phyloP scores from a whole-genome alignment of 2,888 invertebrate genomes.

The Meteorus colon region DNA sequence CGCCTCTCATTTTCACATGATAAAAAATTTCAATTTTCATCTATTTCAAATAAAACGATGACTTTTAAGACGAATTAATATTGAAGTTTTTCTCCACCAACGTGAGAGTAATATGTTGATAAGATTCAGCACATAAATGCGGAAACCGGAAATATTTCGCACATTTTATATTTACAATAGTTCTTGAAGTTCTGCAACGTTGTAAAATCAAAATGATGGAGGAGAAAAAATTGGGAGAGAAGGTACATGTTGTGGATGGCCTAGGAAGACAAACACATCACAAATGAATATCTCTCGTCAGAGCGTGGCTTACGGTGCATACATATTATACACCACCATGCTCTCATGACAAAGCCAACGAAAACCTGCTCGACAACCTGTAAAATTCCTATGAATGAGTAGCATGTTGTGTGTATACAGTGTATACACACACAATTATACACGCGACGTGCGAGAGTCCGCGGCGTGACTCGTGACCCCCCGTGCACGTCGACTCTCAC shows the following conservation, averaged over 20 bases:
- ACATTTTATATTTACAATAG: no score
- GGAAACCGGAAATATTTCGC: no score
- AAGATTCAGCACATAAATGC: no score
- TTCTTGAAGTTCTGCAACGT: no score
- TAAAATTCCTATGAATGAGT: constrained; percentile 70
- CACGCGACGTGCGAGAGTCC: not conserved
- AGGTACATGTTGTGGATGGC: no score
- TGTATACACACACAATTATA: not conserved
- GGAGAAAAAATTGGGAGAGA: no score
- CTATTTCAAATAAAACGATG: no score
- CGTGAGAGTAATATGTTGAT: no score
- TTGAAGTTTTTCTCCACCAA: no score
- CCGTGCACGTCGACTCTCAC: constrained; percentile 47
- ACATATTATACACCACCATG: constrained; percentile 33
- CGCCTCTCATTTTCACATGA: not conserved
- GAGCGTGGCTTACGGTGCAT: not conserved
- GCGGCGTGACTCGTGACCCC: constrained; percentile 56
- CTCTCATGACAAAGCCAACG: constrained; percentile 66
- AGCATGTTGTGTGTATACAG: constrained; percentile 10
- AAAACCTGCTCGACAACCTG: constrained; percentile 69
- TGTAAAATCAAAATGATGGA: no score
- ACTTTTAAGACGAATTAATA: no score
- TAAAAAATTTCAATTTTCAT: no score
- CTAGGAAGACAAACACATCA: not conserved
- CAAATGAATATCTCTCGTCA: not conserved